Evolutionary conservation across 2,888 invertebrate genomes (phyloP).

Genomic region (Meliscaeva auricollis): DNA sequence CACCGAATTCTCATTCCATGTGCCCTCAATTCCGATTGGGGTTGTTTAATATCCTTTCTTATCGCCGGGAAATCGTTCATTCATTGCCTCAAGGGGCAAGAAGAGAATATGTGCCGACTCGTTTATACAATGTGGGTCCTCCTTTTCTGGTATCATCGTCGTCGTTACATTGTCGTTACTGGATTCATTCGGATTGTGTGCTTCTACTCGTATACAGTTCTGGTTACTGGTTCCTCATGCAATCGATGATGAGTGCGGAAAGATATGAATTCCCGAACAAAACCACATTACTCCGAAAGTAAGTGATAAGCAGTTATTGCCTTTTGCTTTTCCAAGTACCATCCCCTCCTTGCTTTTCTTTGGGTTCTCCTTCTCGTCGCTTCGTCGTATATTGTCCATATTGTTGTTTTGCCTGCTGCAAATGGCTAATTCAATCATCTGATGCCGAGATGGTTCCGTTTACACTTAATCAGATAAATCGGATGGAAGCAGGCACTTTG

Average conservation of each 20-base stretch:
- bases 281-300: constrained; percentile 78
- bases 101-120: constrained; percentile 75
- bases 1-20: neutral
- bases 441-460: constrained; percentile 77
- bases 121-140: constrained; percentile 69
- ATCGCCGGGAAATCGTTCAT: constrained; percentile 76
- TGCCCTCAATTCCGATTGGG: constrained; percentile 40
- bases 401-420: constrained; percentile 77
- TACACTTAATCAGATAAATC: constrained; percentile 78
- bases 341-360: constrained; percentile 26
- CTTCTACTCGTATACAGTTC: too few relatives aligned
- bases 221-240: constrained; percentile 36
- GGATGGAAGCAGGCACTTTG: constrained; percentile 78
- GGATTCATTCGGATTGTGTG: constrained; percentile 20
- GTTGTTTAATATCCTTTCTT: constrained; percentile 76
- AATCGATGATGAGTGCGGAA: constrained; percentile 76
- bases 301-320: constrained; percentile 78
- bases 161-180: constrained; percentile 16
- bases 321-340: constrained; percentile 67
- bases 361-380: neutral
- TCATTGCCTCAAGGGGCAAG: constrained; percentile 75
- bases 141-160: constrained; percentile 43
- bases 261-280: constrained; percentile 76
- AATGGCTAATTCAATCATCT: constrained; percentile 83
- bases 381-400: constrained; percentile 39